phyloP scores from a whole-genome alignment of 1,140 invertebrate genomes.

The Papilio glaucus region DNA sequence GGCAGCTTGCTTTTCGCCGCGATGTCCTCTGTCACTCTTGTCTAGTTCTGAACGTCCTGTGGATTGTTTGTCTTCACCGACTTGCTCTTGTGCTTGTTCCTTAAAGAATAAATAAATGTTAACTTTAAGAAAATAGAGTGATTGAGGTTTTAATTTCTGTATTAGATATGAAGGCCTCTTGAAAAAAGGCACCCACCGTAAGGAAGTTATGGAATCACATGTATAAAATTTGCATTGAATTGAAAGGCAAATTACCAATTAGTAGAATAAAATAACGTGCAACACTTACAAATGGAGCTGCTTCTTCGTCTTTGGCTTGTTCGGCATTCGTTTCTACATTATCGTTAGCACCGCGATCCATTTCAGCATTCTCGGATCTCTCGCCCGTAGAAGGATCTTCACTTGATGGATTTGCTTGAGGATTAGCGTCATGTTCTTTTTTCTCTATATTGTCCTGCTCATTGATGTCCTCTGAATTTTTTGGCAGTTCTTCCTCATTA shows the following conservation, averaged over 20 bases:
- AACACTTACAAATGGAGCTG: slow-evolving; percentile 81
- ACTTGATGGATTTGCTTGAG: slow-evolving; percentile 84
- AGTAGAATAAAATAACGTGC: neutral
- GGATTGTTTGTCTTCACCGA: slow-evolving; percentile 85
- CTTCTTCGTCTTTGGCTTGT: slow-evolving; percentile 85
- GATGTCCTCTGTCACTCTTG: slow-evolving; percentile 85
- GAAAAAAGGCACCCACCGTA: no score
- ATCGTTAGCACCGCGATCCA: slow-evolving; percentile 76
- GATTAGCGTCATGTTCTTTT: slow-evolving; percentile 88
- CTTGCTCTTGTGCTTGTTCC: slow-evolving; percentile 81
- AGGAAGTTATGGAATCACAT: no score
- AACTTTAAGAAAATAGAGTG: no score
- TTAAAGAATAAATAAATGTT: slow-evolving; percentile 37
- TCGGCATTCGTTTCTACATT: slow-evolving; percentile 84
- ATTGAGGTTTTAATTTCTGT: no score
- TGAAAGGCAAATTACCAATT: no score
- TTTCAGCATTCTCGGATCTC: slow-evolving; percentile 72
- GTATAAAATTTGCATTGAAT: no score
- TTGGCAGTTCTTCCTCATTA: slow-evolving; percentile 77
- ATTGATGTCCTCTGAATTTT: slow-evolving; percentile 77
- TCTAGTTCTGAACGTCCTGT: slow-evolving; percentile 85
- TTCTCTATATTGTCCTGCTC: slow-evolving; percentile 85
- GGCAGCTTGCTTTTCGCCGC: slow-evolving; percentile 83
- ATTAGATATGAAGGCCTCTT: no score
- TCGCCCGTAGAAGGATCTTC: slow-evolving; percentile 84